Conservation (phyloP, 2,797 vertebrate genomes). For the Phoebastria nigripes region DNA sequence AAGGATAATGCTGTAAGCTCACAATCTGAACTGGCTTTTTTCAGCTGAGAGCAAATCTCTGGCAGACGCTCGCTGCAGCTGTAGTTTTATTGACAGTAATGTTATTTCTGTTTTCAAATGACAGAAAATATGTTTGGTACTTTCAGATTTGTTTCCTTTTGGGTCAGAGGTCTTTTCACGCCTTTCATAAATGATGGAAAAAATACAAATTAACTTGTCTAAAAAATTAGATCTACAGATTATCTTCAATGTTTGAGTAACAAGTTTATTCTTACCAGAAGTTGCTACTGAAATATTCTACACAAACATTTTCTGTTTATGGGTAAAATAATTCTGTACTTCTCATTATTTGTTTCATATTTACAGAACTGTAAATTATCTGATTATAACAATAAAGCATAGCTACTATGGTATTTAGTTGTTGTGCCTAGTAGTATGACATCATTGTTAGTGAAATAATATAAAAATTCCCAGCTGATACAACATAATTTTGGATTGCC, state of each 20-base stretch:
- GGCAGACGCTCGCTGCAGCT: not conserved
- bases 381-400: not conserved
- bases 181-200: not conserved
- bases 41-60: not conserved
- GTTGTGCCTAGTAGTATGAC: not conserved
- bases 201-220: not conserved
- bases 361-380: conserved; percentile 1
- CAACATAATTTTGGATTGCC: not conserved
- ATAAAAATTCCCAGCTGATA: not conserved
- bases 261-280: not conserved
- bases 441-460: not conserved
- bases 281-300: not conserved
- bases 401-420: not conserved
- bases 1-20: not conserved
- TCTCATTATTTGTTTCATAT: not conserved
- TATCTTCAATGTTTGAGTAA: not conserved
- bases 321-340: not conserved
- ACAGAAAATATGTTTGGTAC: conserved; percentile 11
- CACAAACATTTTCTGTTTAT: not conserved
- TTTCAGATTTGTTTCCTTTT: conserved; percentile 16
- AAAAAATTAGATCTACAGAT: not conserved
- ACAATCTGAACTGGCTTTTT: not conserved
- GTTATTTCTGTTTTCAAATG: conserved; percentile 27
- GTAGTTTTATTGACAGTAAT: conserved; percentile 25
- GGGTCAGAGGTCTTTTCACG: not conserved